These are phyloP conservation scores for Panorpa germanica DNA, from an alignment of 2,888 invertebrate genomes.

Conservation along the genomic window DNA sequence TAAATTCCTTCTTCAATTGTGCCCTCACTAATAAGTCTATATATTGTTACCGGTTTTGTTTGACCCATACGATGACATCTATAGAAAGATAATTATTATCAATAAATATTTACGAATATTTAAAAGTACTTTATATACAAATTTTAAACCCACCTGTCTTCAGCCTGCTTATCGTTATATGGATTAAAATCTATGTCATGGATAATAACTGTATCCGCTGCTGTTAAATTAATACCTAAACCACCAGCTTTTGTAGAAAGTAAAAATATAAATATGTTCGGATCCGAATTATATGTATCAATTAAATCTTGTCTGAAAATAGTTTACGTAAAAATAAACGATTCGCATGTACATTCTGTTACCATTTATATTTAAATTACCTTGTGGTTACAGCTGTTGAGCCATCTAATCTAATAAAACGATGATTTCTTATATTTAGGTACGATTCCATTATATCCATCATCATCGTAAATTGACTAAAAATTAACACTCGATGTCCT, in stretches of 20 bases:
- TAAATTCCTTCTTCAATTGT: constrained; percentile 91
- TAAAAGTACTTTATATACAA: background rate
- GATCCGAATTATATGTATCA: constrained; percentile 66
- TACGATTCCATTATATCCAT: constrained; percentile 84
- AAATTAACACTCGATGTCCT: constrained; percentile 73
- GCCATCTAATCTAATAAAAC: constrained; percentile 75
- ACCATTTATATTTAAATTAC: constrained; percentile 19
- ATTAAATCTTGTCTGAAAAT: constrained; percentile 67
- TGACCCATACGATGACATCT: constrained; percentile 63
- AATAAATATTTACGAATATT: background rate
- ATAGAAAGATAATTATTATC: constrained; percentile 12
- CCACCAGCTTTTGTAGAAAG: constrained; percentile 90
- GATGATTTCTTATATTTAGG: constrained; percentile 48
- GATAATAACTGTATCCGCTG: constrained; percentile 85
- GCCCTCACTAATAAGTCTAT: constrained; percentile 63
- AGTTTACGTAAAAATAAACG: constrained; percentile 10
- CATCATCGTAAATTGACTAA: constrained; percentile 94
- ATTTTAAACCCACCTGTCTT: constrained; percentile 44
- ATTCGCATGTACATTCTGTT: constrained; percentile 1
- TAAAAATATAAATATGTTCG: constrained; percentile 71
- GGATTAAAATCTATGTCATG: constrained; percentile 98
- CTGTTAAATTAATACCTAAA: constrained; percentile 84
- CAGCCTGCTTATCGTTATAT: constrained; percentile 95
- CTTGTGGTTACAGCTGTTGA: constrained; percentile 68
- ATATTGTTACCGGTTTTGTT: constrained; percentile 66